A percentile compares a stretch with the other conserved stretches of the same genome.
These are phyloP conservation scores for Melanostoma scalare DNA, from an alignment of 2,888 invertebrate species.

Conservation along the genomic window DNA sequence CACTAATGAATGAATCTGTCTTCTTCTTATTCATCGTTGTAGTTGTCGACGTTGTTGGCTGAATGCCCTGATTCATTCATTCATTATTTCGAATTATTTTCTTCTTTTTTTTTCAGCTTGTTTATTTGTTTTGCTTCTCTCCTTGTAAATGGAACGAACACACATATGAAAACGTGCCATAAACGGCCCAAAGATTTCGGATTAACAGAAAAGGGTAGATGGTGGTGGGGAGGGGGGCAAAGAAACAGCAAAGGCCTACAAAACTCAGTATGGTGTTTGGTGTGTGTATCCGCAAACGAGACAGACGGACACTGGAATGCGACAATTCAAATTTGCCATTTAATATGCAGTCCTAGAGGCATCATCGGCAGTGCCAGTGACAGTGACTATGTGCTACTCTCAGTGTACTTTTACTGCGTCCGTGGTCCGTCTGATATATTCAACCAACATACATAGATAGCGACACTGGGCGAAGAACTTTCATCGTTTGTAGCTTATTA, in stretches of 20 bases:
- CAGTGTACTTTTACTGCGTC: constrained; percentile 34
- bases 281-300: constrained; percentile 47
- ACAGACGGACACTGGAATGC: constrained; percentile 67
- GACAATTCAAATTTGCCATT: constrained; percentile 68
- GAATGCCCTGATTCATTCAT: constrained; percentile 72
- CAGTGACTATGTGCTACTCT: constrained; percentile 36
- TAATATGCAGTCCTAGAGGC: constrained; percentile 66
- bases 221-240: background rate
- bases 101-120: constrained; percentile 16
- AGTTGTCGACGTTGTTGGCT: constrained; percentile 46
- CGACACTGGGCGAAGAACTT: constrained; percentile 34
- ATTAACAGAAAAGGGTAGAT: constrained; percentile 7
- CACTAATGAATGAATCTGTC: constrained; percentile 71
- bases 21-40: constrained; percentile 18
- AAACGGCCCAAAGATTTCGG: constrained; percentile 44
- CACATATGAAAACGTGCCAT: constrained; percentile 62
- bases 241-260: background rate
- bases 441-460: background rate
- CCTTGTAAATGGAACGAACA: constrained; percentile 64
- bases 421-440: background rate
- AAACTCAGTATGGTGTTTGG: background rate
- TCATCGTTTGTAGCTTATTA: constrained; percentile 30
- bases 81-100: constrained; percentile 57
- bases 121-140: constrained; percentile 8
- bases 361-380: constrained; percentile 29